Base-by-base conservation (phyloP, 1,140 invertebrate genomes). In the Choristoneura fumiferana region DNA sequence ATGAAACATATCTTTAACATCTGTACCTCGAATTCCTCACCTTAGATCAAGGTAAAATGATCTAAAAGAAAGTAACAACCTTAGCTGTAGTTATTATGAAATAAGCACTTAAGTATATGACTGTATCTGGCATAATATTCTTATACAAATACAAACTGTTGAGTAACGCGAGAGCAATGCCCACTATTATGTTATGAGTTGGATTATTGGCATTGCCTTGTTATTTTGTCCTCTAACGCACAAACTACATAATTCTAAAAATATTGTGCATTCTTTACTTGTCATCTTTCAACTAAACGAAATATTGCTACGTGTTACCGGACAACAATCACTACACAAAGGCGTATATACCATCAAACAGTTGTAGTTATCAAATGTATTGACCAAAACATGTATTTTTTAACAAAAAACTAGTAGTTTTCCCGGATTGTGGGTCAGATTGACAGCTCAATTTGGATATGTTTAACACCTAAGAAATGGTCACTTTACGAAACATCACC, bases 401-500 rank as follows among this genome's bases (percentile, higher is more conserved):
- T 69, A 58, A 57, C 61, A 73, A 65, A 71, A 77, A 76, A 72
- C 73, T 71, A 63, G 65, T 71, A 49, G 69, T 81, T 80, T 81
- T 78, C 73, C 76, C 74, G 71, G 81, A 87, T 85, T 85, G 78
- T 74, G 91, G 91, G 73, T 92, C 91, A 81, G 87, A 77, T 78
- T 87, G 84, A 89, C 85, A 88, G 79, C 67, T 79, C 70, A 65
- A 73, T 60, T 60, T 60, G 57, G 77, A 82, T 77, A 82, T 81
- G 84, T 84, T 81, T 73, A 84, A 81, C 82, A 85, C 76, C 81
- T 75, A 83, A 66, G 78, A 77, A 74, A 80, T 67, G 56, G 65
- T 69, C 58, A 58, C 58, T 90, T 77, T 86, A 83, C 80, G 87
- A 74, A 84, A 80, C 69, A 73, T 52, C 58, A 52, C 15, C 57